These are phyloP conservation scores for Mustela lutreola DNA, from an alignment of 2,113 vertebrate species.

Conservation along the genomic window DNA sequence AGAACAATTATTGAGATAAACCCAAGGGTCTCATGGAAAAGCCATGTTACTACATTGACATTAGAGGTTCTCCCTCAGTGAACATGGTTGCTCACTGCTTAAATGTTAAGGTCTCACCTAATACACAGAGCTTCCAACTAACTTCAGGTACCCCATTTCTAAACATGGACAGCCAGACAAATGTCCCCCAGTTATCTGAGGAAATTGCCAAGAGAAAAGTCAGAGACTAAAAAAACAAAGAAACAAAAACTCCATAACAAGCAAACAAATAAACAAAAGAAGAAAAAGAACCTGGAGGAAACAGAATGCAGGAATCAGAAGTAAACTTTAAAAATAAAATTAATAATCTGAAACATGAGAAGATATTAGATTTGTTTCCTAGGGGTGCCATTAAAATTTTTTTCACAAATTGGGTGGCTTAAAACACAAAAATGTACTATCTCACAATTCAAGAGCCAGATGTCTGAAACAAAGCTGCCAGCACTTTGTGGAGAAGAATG, in stretches of 20 bases:
- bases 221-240: neutral
- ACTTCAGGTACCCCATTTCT: neutral
- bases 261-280: neutral
- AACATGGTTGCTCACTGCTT: neutral
- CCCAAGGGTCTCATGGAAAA: neutral
- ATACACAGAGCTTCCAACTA: neutral
- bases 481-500: neutral
- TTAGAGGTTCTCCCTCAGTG: neutral
- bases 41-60: neutral
- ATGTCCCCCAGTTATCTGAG: neutral
- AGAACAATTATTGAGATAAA: neutral
- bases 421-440: neutral
- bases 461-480: neutral
- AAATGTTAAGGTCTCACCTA: neutral
- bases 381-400: neutral
- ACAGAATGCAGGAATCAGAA: neutral
- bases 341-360: conserved; percentile 5
- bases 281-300: neutral
- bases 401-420: neutral
- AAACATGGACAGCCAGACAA: neutral
- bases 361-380: neutral
- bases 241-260: neutral
- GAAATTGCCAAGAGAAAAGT: conserved; percentile 12
- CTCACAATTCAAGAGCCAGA: neutral
- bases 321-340: neutral